A percentile compares a stretch with the other conserved stretches of the same genome.
phyloP scores from a whole-genome alignment of 2,888 invertebrate genomes.

The Caenorhabditis japonica region DNA sequence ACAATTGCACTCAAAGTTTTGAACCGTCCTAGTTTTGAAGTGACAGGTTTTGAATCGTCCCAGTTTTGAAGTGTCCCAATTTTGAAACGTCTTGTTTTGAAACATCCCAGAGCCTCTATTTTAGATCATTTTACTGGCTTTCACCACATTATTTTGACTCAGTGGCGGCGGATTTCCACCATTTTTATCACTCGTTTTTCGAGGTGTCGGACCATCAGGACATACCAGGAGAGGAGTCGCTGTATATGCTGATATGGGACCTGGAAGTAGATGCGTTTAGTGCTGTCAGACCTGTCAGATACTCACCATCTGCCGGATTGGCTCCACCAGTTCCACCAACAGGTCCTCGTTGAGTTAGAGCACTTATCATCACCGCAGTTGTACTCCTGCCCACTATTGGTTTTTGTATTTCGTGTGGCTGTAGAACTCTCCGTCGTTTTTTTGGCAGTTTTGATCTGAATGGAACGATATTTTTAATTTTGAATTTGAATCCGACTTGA shows the following conservation, averaged over 20 bases:
- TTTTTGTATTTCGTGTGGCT: constrained; percentile 70
- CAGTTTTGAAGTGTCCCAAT: too few species aligned
- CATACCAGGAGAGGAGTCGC: constrained; percentile 61
- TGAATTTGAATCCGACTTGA: neutral
- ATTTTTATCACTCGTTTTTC: constrained; percentile 39
- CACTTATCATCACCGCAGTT: constrained; percentile 67
- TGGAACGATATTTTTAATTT: constrained; percentile 14
- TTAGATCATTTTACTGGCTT: constrained; percentile 40
- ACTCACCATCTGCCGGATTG: constrained; percentile 41
- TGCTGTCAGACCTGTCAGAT: too few species aligned
- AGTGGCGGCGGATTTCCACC: constrained; percentile 8
- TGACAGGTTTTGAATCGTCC: too few species aligned
- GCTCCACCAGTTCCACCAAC: constrained; percentile 38
- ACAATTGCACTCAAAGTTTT: too few species aligned
- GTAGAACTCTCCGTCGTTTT: constrained; percentile 72
- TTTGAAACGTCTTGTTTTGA: too few species aligned
- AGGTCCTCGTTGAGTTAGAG: constrained; percentile 61
- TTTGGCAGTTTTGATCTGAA: constrained; percentile 74
- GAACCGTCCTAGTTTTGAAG: too few species aligned
- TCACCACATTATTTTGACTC: constrained; percentile 10
- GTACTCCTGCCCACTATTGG: constrained; percentile 65
- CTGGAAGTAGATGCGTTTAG: too few species aligned
- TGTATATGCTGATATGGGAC: constrained; percentile 43
- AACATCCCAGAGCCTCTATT: too few species aligned
- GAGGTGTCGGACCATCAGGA: constrained; percentile 18